These are phyloP conservation scores for Cryptotermes secundus DNA, from an alignment of 1,140 invertebrate genomes.

Conservation along the genomic window DNA sequence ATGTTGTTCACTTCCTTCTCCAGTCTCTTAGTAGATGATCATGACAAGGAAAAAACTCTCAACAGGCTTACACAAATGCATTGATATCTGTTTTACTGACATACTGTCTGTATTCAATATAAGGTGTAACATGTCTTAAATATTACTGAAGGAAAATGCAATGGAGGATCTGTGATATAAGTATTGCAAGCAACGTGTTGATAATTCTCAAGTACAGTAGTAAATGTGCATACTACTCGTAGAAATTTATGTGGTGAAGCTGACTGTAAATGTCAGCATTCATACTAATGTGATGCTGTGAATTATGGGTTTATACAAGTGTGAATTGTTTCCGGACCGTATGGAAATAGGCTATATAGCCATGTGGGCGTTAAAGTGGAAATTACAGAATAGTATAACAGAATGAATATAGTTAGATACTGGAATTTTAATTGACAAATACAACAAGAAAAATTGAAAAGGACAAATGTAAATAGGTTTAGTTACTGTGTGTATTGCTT, in stretches of 20 bases:
- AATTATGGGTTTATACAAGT: neutral
- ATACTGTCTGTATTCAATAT: neutral
- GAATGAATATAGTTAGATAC: neutral
- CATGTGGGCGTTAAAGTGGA: neutral
- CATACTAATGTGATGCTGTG: neutral
- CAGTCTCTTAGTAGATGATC: neutral
- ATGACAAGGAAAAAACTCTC: neutral
- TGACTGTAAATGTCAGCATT: neutral
- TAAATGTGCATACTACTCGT: neutral
- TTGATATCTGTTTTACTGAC: neutral
- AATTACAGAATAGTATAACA: neutral
- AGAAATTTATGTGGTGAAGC: neutral
- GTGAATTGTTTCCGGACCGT: neutral
- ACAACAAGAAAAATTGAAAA: neutral
- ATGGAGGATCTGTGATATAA: conserved; percentile 30
- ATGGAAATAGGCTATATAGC: neutral
- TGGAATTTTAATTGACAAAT: neutral
- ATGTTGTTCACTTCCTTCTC: neutral
- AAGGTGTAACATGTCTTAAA: neutral
- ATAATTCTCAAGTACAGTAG: neutral
- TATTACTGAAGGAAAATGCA: neutral
- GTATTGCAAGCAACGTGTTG: neutral
- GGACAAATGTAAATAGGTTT: neutral
- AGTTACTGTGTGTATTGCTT: neutral
- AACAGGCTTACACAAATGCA: neutral